Evolutionary conservation across 2,113 vertebrate species (phyloP).

Genomic region (Empidonax alnorum): DNA sequence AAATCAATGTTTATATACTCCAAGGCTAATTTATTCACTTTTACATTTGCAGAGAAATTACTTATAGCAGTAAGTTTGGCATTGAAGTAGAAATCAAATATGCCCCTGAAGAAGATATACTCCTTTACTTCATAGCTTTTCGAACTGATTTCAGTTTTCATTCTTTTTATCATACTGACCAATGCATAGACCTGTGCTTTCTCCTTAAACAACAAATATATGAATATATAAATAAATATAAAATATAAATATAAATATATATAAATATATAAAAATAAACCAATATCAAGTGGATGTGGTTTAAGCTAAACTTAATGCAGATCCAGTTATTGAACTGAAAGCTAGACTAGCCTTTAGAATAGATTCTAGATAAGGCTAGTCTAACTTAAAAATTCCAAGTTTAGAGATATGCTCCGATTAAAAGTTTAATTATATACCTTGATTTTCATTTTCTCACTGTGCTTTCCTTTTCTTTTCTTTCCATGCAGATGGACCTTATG

Average conservation of each 20-base stretch:
- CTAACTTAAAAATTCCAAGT: not conserved
- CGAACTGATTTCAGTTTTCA: not conserved
- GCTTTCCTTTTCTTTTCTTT: not conserved
- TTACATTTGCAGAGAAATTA: not conserved
- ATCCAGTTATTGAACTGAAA: not conserved
- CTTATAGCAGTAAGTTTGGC: not conserved
- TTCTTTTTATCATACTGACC: not conserved
- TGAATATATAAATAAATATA: no score
- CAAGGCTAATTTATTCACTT: not conserved
- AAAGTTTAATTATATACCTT: not conserved
- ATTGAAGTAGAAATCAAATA: not conserved
- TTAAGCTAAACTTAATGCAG: not conserved
- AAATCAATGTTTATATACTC: not conserved
- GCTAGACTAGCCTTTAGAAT: no score
- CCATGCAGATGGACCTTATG: conserved; percentile 91
- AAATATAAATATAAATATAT: no score
- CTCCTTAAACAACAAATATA: not conserved
- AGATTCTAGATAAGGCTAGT: not conserved
- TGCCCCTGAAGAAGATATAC: not conserved
- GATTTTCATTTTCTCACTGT: not conserved
- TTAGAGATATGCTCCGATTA: not conserved
- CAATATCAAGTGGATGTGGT: not conserved
- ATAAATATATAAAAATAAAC: not conserved
- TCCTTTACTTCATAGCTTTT: not conserved
- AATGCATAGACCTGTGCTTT: not conserved